Evolutionary conservation across 2,888 invertebrate genomes (phyloP).

Genomic region (Cylloceria caligata): DNA sequence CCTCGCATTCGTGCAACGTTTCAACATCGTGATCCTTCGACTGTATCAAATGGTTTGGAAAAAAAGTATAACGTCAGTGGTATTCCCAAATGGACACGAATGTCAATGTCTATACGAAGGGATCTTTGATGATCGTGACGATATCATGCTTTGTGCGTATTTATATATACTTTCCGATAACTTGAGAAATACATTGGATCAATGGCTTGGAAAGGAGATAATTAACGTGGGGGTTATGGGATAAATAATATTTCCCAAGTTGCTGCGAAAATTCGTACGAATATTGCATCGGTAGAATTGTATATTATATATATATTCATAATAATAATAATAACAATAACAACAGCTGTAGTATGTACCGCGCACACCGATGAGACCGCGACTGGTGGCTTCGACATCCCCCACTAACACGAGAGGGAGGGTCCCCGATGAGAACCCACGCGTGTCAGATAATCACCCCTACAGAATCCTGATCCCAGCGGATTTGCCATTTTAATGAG

Average conservation of each 20-base stretch:
- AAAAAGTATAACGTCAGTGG: slow-evolving; percentile 40
- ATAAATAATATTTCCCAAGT: background rate
- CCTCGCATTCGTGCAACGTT: slow-evolving; percentile 30
- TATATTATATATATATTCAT: background rate
- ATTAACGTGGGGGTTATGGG: background rate
- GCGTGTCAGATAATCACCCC: slow-evolving; percentile 68
- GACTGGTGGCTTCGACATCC: slow-evolving; percentile 66
- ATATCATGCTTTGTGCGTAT: background rate
- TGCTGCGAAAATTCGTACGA: slow-evolving; percentile 9
- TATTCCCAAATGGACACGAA: slow-evolving; percentile 56
- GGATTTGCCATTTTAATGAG: slow-evolving; percentile 74
- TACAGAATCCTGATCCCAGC: slow-evolving; percentile 69
- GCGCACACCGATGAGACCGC: slow-evolving; percentile 58
- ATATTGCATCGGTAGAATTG: background rate
- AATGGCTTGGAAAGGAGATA: slow-evolving; percentile 31
- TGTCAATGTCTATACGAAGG: slow-evolving; percentile 32
- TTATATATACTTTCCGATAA: background rate
- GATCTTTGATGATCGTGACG: slow-evolving; percentile 36
- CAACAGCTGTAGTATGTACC: slow-evolving; percentile 15
- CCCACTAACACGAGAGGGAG: slow-evolving; percentile 36
- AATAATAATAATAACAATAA: slow-evolving; percentile 48
- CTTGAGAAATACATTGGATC: slow-evolving; percentile 17
- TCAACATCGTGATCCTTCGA: slow-evolving; percentile 22
- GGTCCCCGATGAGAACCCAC: slow-evolving; percentile 66
- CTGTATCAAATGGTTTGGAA: slow-evolving; percentile 57